Evolutionary conservation across 2,113 vertebrate species (phyloP).

Genomic region (Mystacornis crossleyi): DNA sequence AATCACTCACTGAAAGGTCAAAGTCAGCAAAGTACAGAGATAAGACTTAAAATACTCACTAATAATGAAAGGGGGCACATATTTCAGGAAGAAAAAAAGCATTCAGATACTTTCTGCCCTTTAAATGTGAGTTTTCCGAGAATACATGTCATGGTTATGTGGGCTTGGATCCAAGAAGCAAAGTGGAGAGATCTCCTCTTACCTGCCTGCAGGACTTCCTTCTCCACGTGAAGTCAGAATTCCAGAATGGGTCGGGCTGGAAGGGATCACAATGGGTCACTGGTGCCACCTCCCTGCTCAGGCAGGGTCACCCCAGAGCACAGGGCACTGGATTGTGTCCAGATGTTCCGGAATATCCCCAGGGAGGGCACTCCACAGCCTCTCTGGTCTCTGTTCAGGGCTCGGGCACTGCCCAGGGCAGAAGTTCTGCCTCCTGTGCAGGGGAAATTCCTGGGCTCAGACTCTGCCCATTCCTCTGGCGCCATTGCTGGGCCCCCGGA

Average conservation of each 20-base stretch:
- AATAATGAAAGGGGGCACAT: not conserved
- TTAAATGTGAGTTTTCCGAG: not conserved
- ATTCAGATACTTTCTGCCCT: conserved; percentile 8
- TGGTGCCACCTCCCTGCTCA: not conserved
- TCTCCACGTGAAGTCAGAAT: not conserved
- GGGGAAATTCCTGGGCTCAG: not conserved
- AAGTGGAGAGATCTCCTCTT: not conserved
- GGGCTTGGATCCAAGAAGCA: not conserved
- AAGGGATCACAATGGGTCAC: not conserved
- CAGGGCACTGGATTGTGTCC: not conserved
- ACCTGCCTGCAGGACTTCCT: not conserved
- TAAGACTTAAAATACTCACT: conserved; percentile 51
- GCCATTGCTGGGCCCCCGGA: not conserved
- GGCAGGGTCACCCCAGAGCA: not conserved
- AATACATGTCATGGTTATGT: not conserved
- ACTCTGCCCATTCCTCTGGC: accelerated
- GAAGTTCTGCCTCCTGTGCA: not conserved
- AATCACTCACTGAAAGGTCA: conserved; percentile 67
- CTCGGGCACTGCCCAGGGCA: not conserved
- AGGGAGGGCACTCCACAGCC: accelerated
- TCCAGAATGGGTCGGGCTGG: not conserved
- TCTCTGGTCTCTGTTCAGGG: not conserved
- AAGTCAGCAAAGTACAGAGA: conserved; percentile 41
- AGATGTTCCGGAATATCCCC: accelerated
- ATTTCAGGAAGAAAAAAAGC: conserved; percentile 35